These are phyloP conservation scores for Fragum sueziense DNA, from an alignment of 2,888 invertebrate species.

Conservation along the genomic window DNA sequence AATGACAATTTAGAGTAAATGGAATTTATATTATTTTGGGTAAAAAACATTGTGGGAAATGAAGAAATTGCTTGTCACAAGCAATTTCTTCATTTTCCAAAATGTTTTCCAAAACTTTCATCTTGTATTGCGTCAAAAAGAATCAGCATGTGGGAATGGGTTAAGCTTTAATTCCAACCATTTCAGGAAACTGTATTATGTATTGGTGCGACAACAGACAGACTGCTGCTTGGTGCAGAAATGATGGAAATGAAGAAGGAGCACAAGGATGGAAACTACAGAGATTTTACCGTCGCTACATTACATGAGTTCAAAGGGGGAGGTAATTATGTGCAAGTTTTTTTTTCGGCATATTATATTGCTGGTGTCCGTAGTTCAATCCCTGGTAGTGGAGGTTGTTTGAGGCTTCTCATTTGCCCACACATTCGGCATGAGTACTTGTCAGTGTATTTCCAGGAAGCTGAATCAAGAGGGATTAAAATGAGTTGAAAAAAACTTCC, in stretches of 20 bases:
- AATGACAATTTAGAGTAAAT: too few species aligned
- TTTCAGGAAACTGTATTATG: slow-evolving; percentile 76
- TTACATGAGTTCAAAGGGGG: slow-evolving; percentile 74
- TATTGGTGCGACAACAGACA: slow-evolving; percentile 72
- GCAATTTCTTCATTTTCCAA: neutral
- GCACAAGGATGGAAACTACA: slow-evolving; percentile 75
- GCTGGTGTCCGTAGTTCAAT: too few species aligned
- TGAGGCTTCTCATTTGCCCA: too few species aligned
- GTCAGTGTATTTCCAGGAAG: too few species aligned
- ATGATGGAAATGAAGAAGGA: slow-evolving; percentile 79
- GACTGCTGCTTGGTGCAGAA: slow-evolving; percentile 76
- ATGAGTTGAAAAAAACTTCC: too few species aligned
- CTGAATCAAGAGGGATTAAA: too few species aligned
- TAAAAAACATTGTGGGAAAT: neutral
- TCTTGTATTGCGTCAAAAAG: neutral
- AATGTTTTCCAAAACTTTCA: neutral
- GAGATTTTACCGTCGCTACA: slow-evolving; percentile 76
- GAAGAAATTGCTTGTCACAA: neutral
- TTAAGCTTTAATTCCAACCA: neutral
- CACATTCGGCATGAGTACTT: too few species aligned
- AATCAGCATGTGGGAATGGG: neutral
- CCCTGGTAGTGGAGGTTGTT: too few species aligned
- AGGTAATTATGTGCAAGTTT: too few species aligned
- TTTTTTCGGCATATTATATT: too few species aligned
- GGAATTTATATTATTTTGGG: too few species aligned